A percentile compares a stretch with the other conserved stretches of the same genome.
Evolutionary conservation across 2,888 invertebrate genomes (phyloP).

Genomic region (Plebejus argus): DNA sequence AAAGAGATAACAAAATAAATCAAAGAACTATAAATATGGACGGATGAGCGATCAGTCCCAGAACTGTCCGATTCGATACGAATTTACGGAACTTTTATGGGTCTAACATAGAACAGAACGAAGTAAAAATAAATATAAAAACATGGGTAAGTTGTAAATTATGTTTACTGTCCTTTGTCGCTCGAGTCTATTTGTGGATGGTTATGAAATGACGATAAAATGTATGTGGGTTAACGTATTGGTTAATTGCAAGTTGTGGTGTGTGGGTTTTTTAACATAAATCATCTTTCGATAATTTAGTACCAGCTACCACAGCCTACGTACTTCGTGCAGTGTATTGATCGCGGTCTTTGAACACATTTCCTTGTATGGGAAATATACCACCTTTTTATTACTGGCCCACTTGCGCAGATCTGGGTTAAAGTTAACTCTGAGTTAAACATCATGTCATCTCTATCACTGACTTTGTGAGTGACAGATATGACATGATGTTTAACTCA

Average conservation of each 20-base stretch:
- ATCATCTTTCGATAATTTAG: slow-evolving; percentile 13
- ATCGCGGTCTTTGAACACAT: not conserved
- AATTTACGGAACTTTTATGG: slow-evolving; percentile 73
- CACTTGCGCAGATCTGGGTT: no score
- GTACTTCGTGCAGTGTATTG: not conserved
- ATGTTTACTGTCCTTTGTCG: slow-evolving; percentile 65
- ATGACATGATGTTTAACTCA: no score
- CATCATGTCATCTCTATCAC: no score
- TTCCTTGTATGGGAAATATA: not conserved
- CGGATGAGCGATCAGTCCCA: slow-evolving; percentile 75
- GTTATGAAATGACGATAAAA: slow-evolving; percentile 33
- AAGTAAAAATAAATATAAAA: slow-evolving; percentile 70
- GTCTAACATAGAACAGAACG: slow-evolving; percentile 63
- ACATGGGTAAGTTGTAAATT: slow-evolving; percentile 67
- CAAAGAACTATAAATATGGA: slow-evolving; percentile 76
- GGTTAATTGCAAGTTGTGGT: slow-evolving; percentile 16
- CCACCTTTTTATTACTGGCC: not conserved
- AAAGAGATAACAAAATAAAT: slow-evolving; percentile 81
- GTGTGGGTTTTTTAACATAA: slow-evolving; percentile 20
- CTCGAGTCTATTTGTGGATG: slow-evolving; percentile 42
- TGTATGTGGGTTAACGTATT: slow-evolving; percentile 23
- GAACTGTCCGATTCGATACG: slow-evolving; percentile 67
- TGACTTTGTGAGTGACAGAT: no score
- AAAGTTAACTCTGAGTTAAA: no score
- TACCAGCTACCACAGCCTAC: slow-evolving; percentile 10